Percentiles rank a stretch among this genome's conserved stretches.
These are phyloP conservation scores for Buceros bicornis DNA, from an alignment of 2,797 vertebrate species.

Conservation along the genomic window DNA sequence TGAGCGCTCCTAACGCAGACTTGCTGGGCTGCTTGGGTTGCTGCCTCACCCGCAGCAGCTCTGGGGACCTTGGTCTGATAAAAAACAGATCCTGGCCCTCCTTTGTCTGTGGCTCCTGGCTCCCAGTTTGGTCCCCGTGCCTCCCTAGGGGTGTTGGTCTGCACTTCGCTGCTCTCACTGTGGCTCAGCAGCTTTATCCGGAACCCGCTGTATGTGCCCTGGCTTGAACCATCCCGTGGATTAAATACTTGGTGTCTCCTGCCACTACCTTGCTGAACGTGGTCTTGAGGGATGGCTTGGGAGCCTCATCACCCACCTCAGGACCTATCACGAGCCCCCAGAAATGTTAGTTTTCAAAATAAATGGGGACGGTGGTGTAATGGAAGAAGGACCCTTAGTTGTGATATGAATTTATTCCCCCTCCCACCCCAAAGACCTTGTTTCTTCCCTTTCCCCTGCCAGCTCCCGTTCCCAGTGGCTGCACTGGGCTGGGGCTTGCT, in stretches of 20 bases:
- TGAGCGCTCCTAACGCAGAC: not conserved
- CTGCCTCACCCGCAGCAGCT: not conserved
- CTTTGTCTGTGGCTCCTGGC: not conserved
- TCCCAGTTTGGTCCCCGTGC: not conserved
- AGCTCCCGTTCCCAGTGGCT: not conserved
- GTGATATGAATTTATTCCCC: not conserved
- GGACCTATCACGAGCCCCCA: not conserved
- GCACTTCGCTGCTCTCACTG: rapidly evolving
- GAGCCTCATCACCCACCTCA: not conserved
- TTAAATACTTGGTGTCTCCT: rapidly evolving
- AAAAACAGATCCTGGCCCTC: not conserved
- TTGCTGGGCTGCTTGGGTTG: not conserved
- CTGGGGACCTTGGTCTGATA: no score
- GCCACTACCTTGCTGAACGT: rapidly evolving
- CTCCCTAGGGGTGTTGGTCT: not conserved
- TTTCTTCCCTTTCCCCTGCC: not conserved
- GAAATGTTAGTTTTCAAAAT: not conserved
- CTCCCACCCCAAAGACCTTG: not conserved
- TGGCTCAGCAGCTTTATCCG: not conserved
- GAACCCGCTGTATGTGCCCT: rapidly evolving
- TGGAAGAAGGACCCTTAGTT: not conserved
- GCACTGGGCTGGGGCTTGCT: not conserved
- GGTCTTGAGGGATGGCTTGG: not conserved
- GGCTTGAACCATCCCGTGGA: not conserved
- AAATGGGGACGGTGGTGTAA: not conserved